These are phyloP conservation scores for Brachyhypopomus gauderio DNA, from an alignment of 2,113 vertebrate species.

Conservation along the genomic window DNA sequence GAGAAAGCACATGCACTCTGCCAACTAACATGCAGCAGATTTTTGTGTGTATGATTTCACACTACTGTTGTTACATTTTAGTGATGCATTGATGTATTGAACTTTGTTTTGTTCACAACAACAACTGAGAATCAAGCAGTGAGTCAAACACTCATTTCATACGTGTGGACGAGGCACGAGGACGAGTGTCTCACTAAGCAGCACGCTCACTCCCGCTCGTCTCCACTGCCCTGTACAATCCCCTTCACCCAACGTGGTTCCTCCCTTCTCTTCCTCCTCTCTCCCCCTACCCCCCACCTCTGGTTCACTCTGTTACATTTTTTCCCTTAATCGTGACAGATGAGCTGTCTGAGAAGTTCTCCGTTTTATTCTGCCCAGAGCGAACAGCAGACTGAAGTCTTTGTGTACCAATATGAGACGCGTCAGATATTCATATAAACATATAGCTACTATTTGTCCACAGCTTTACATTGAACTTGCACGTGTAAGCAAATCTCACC, in stretches of 20 bases:
- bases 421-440: background rate
- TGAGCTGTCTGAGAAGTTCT: slow-evolving; percentile 38
- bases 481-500: background rate
- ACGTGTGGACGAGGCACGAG: background rate
- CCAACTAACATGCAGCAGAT: background rate
- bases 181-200: slow-evolving; percentile 5
- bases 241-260: background rate
- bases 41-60: background rate
- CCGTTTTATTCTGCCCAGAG: slow-evolving; percentile 1
- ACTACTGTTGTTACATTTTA: background rate
- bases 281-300: slow-evolving; percentile 9
- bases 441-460: background rate
- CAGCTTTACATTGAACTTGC: background rate
- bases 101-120: background rate
- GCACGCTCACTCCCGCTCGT: slow-evolving; percentile 25
- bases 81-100: background rate
- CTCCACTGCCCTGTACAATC: slow-evolving; percentile 44
- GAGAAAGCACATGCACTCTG: background rate
- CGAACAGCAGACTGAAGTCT: slow-evolving; percentile 26
- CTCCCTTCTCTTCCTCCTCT: slow-evolving; percentile 8
- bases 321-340: slow-evolving; percentile 38
- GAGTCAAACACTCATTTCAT: background rate
- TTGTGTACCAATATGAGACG: background rate
- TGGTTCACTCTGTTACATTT: slow-evolving; percentile 5
- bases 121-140: background rate